Base-by-base conservation (phyloP, 1,140 invertebrate species). In the Plectus sambesii region DNA sequence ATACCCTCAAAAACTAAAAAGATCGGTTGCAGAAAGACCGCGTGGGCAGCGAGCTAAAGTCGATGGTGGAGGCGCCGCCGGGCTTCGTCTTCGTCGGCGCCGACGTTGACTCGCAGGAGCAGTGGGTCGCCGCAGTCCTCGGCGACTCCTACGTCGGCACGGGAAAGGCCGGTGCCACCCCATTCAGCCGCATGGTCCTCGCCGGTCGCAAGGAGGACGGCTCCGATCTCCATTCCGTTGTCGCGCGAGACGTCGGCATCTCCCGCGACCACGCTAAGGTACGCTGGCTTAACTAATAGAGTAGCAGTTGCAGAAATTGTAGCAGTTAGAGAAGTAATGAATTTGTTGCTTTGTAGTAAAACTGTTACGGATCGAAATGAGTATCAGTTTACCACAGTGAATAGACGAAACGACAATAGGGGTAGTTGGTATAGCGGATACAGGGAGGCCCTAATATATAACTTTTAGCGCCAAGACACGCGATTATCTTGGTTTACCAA, bases 21-120 rank as follows among this genome's bases (percentile, higher is more conserved):
- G n/a, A n/a, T 22, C 30, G 1, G 38, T 24, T 50, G 20, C 53
- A 74, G 70, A 49, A 61, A 1, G 86, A 94, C 68, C 77, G 90
- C 39, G 77, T 98, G 23, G 93, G 93, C 1, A 94, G 88, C 20
- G 92, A 97, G 67, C 71, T 98, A 42, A 80, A 92, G 53, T 79
- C 84, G 0, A 92, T 98, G 83, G 79, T 99, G 35, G 87, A 93
- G 72, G 81, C 86, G 3, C 89, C 89, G 4, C 78, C 80, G 4
- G 84, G 84, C 0, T 90, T 85, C 69, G 79, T 78, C 62, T 83
- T 98, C 62, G 86, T 99, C 1, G 94, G 94, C 1, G 93, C 94
- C 37, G 94, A 99, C 76, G 94, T 99, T 0, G 94, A 99, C 70
- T 96, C 92, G 3, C 85, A 99, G 74, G 94, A 99, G 73, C 72